Conservation (phyloP, 2,797 vertebrate genomes). For the Atherinosoma microstoma region DNA sequence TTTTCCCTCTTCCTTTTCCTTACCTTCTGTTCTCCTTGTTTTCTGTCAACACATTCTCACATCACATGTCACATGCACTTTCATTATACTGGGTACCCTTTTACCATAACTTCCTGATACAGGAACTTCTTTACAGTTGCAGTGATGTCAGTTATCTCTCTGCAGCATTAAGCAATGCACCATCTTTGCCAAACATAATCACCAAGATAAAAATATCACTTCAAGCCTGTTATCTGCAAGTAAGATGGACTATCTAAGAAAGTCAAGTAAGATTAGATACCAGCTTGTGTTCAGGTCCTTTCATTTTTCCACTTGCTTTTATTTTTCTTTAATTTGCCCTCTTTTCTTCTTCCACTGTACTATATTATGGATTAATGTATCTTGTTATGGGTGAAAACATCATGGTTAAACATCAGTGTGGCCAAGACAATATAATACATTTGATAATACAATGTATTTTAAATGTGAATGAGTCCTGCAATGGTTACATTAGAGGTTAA, state of each 20-base stretch:
- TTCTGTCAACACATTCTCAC: conserved; percentile 10
- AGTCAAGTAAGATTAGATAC: not conserved
- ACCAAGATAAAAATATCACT: too few species aligned
- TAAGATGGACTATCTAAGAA: not conserved
- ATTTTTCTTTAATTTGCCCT: not conserved
- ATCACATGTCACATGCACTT: not conserved
- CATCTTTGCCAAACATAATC: too few species aligned
- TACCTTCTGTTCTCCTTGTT: conserved; percentile 23
- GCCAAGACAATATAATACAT: not conserved
- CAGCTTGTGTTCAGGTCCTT: not conserved
- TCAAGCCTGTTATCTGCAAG: too few species aligned
- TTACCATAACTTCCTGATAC: not conserved
- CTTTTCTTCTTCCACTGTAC: not conserved
- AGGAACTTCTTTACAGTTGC: not conserved
- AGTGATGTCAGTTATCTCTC: too few species aligned
- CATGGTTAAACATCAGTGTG: not conserved
- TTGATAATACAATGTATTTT: too few species aligned
- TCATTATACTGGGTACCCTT: not conserved
- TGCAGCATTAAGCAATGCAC: too few species aligned
- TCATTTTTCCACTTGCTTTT: too few species aligned
- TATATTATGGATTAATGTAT: not conserved
- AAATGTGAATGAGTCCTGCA: too few species aligned
- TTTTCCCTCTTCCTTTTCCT: not conserved
- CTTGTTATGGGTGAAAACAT: not conserved
- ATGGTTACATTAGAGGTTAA: not conserved